Evolutionary conservation across 2,888 invertebrate species (phyloP).

Genomic region (Phyto melanocephala): DNA sequence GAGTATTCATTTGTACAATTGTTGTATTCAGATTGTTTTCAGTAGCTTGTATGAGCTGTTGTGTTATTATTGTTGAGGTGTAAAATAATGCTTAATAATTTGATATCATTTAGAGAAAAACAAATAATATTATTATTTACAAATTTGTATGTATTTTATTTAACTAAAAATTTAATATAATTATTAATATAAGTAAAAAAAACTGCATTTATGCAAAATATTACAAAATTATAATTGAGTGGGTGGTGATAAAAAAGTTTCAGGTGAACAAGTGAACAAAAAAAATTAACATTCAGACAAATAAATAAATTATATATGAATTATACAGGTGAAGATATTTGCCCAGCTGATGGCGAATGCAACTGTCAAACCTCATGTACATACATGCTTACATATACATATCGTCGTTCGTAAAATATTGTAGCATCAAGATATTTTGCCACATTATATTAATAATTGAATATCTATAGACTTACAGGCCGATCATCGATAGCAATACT

Average conservation of each 20-base stretch:
- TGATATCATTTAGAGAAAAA: constrained; percentile 24
- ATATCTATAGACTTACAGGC: too few species aligned
- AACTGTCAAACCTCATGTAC: too few species aligned
- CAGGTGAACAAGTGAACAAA: background rate
- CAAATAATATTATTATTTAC: too few species aligned
- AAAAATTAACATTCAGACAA: background rate
- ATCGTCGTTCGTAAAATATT: too few species aligned
- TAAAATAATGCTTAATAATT: constrained; percentile 43
- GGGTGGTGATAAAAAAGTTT: constrained; percentile 17
- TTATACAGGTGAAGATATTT: too few species aligned
- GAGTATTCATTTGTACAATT: constrained; percentile 13
- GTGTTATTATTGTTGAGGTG: constrained; percentile 34
- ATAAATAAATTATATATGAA: too few species aligned
- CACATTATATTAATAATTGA: too few species aligned
- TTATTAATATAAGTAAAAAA: background rate
- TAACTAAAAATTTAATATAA: background rate
- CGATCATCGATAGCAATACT: too few species aligned
- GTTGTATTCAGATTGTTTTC: constrained; percentile 6
- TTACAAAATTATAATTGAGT: constrained; percentile 9
- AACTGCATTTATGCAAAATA: constrained; percentile 45
- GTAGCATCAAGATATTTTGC: too few species aligned
- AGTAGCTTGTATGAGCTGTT: background rate
- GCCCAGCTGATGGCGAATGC: too few species aligned
- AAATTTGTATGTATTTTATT: background rate
- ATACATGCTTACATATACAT: too few species aligned